Evolutionary conservation across 53 echinoderm and acorn worm species (phyloP), one percentile per base, ranked within the genome.

Genomic region (Antedon mediterranea): DNA sequence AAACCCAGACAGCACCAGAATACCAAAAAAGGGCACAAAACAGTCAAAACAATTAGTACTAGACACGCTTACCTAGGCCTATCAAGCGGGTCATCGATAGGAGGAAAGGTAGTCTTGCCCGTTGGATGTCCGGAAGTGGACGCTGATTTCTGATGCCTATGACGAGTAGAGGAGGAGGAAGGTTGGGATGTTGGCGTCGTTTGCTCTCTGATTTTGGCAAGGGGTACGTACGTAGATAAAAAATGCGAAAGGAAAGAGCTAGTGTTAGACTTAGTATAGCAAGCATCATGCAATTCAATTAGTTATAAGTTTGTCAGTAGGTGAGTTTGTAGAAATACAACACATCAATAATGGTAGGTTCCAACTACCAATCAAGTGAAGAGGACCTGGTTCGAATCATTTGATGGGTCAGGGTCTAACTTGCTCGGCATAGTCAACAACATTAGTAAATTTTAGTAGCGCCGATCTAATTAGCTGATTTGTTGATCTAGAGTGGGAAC

Each of bases 111-210:
- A 5, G 88, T 82, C 82, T 85, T 85, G 81, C 83, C 88, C 79
- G 86, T 90, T 15, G 91, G 94, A 85, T 94, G 94, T 73, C 94
- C 89, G 73, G 94, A 94, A 77, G 89, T 89, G 81, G 94, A 94
- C 44, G 94, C 84, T 44, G 88, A 88, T 85, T 91, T 91, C 87
- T 89, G 91, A 72, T 91, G 94, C 83, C 89, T 89, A 33, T 91
- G 83, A 74, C 88, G 80, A 30, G 76, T 77, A 28, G 88, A 83
- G 81, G 76, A 29, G 37, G 79, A n/a, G 86, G 82, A 33, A 79
- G 75, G 28, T n/a, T 57, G 9, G 57, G 57, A 57, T 5, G 57
- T 57, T 18, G 57, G 57, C 23, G 57, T 57, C 2, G 14, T 57
- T 57, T 57, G 57, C 57, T 57, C 57, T 57, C 57, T 57, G 57